phyloP scores from a whole-genome alignment of 1,140 invertebrate genomes.

The Bombus confusus region DNA sequence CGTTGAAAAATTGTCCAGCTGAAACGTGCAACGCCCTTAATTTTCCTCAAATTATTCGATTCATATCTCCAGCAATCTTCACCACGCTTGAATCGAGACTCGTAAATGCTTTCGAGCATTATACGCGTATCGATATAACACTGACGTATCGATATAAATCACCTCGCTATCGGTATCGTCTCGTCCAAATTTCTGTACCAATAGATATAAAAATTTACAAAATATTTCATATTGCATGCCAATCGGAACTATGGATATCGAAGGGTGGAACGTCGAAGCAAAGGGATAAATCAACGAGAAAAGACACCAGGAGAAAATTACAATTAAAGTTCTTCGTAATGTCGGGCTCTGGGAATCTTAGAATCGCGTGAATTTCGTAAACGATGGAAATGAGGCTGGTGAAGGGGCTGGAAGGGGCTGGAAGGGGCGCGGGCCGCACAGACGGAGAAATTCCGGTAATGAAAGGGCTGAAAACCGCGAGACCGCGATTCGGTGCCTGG shows the following conservation, averaged over 20 bases:
- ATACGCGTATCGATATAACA: no score
- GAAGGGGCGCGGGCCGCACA: slow-evolving; percentile 50
- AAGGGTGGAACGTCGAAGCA: neutral
- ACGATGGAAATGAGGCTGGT: neutral
- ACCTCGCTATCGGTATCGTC: no score
- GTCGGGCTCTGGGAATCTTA: no score
- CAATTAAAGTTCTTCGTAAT: neutral
- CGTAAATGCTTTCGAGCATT: no score
- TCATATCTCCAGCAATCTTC: no score
- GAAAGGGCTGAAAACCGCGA: slow-evolving; percentile 71
- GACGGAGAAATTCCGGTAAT: slow-evolving; percentile 73
- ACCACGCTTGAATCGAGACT: no score
- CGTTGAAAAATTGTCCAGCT: no score
- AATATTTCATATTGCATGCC: neutral
- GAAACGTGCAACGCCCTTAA: neutral
- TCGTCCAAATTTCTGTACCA: neutral
- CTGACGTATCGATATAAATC: no score
- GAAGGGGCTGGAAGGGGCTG: neutral
- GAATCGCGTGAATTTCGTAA: neutral
- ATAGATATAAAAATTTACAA: neutral
- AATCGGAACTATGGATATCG: no score
- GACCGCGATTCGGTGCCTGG: slow-evolving; percentile 38
- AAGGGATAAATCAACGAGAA: neutral
- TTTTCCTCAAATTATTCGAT: neutral
- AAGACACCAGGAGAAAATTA: neutral